Conservation (phyloP, 2,113 vertebrate species). For the Lycaon pictus region DNA sequence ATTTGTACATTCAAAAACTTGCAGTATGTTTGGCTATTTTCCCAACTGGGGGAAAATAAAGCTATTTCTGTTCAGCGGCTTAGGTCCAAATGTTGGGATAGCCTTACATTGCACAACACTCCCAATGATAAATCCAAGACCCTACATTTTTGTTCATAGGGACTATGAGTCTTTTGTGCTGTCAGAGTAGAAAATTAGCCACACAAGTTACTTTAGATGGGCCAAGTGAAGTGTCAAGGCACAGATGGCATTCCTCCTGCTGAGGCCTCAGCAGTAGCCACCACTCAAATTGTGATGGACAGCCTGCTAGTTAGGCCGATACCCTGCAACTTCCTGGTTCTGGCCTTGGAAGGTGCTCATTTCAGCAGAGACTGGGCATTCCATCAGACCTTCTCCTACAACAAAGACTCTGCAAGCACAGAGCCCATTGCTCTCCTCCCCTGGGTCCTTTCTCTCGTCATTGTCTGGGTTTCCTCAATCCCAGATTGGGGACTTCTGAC, state of each 20-base stretch:
- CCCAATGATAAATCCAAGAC: not conserved
- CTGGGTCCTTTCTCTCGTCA: not conserved
- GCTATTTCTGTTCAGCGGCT: not conserved
- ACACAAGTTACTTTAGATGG: not conserved
- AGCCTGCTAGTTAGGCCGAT: not conserved
- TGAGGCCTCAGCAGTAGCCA: not conserved
- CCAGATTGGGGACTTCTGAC: not conserved
- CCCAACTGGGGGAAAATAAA: not conserved
- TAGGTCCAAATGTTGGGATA: not conserved
- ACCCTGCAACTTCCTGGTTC: not conserved
- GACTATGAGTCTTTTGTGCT: not conserved
- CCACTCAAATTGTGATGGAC: not conserved
- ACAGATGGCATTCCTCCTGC: not conserved
- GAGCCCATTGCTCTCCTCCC: not conserved
- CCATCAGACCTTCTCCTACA: not conserved
- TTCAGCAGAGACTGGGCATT: not conserved
- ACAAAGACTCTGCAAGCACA: not conserved
- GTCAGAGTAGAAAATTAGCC: not conserved
- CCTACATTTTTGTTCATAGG: not conserved
- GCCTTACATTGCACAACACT: not conserved
- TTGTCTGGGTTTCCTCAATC: not conserved
- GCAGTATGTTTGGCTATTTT: not conserved
- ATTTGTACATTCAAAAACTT: not conserved
- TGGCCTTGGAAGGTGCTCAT: not conserved
- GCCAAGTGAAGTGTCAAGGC: not conserved